A percentile compares a stretch with the other conserved stretches of the same genome.
Evolutionary conservation across 2,888 invertebrate genomes (phyloP).

Genomic region (Pteria penguin): DNA sequence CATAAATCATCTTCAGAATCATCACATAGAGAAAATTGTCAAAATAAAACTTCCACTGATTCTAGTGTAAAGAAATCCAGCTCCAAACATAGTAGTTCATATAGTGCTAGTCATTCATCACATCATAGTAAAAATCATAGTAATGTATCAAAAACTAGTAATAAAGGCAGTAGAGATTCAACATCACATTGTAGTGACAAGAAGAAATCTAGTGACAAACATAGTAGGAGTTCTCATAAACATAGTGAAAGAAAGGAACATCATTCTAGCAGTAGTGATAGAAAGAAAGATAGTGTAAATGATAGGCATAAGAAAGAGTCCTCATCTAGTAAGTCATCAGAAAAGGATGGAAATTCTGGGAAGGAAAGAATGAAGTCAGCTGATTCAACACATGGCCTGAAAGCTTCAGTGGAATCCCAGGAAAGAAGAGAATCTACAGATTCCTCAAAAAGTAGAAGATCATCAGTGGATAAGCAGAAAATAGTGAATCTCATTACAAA

Average conservation of each 20-base stretch:
- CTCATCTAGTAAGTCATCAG: too few relatives aligned
- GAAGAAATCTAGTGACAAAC: background rate
- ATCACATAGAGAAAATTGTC: conserved; percentile 11
- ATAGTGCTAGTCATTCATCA: background rate
- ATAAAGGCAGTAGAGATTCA: background rate
- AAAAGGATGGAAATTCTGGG: background rate
- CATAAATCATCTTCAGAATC: conserved; percentile 13
- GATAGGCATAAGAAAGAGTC: background rate
- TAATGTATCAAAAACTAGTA: background rate
- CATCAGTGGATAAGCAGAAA: conserved; percentile 38
- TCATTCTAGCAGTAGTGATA: background rate
- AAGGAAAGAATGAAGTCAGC: background rate
- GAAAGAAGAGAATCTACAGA: conserved; percentile 23
- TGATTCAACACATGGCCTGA: background rate
- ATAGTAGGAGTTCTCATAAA: background rate
- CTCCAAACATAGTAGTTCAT: background rate
- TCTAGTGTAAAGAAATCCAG: conserved; percentile 15
- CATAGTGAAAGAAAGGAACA: background rate
- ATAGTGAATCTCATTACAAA: conserved; percentile 62
- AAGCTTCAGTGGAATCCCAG: background rate
- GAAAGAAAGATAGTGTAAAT: background rate
- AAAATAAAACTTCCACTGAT: conserved; percentile 17
- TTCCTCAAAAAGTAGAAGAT: conserved; percentile 12
- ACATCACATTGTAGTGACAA: background rate
- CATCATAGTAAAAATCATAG: background rate